Percentiles rank a stretch among this genome's conserved stretches.
phyloP scores from a whole-genome alignment of 2,113 vertebrate genomes.

The Hipposideros armiger region DNA sequence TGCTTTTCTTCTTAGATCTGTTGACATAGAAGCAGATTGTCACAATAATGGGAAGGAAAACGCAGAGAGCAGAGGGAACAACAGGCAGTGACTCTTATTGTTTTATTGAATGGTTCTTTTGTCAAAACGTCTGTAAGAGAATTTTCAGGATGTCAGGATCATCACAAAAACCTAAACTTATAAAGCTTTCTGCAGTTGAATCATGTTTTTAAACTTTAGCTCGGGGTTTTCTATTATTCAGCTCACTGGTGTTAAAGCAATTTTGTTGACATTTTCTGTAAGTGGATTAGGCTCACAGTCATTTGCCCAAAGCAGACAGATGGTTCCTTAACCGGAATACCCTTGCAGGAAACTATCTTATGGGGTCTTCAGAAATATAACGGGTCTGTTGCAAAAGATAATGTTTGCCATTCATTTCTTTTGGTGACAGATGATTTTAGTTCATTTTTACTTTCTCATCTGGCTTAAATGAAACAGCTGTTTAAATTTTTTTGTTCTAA shows the following conservation, averaged over 20 bases:
- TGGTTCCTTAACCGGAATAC: conserved; percentile 83
- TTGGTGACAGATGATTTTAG: conserved; percentile 77
- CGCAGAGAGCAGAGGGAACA: conserved; percentile 1
- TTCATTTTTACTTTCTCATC: conserved; percentile 79
- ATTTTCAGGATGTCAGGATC: conserved; percentile 38
- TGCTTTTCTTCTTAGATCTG: conserved; percentile 29
- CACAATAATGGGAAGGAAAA: background rate
- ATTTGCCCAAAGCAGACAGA: conserved; percentile 85
- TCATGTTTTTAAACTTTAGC: conserved; percentile 74
- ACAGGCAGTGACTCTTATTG: background rate
- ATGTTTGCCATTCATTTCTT: conserved; percentile 79
- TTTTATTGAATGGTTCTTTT: conserved; percentile 69
- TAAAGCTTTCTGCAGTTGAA: conserved; percentile 64
- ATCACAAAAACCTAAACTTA: conserved; percentile 47
- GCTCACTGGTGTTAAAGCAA: conserved; percentile 85
- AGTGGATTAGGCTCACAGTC: conserved; percentile 82
- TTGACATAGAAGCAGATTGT: background rate
- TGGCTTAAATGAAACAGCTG: conserved; percentile 79
- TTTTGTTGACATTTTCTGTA: conserved; percentile 83
- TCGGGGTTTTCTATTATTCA: conserved; percentile 72
- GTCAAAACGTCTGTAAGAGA: conserved; percentile 64
- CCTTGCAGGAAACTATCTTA: conserved; percentile 69
- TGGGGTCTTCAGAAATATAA: conserved; percentile 74
- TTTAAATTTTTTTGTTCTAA: conserved; percentile 67
- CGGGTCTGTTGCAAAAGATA: conserved; percentile 77